These are phyloP conservation scores for Tineola bisselliella DNA, from an alignment of 2,888 invertebrate species.

Conservation along the genomic window DNA sequence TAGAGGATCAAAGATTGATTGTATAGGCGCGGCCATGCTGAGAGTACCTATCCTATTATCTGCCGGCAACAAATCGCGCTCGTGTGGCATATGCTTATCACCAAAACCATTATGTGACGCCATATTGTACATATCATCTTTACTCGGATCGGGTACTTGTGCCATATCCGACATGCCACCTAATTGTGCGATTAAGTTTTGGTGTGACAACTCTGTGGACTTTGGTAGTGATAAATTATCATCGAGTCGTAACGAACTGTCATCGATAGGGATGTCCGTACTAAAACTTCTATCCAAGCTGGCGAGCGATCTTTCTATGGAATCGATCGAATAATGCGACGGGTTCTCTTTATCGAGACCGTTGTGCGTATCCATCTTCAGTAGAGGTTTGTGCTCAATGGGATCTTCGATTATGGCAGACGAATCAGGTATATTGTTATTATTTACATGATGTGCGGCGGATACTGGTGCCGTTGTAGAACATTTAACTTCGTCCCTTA, in stretches of 20 bases:
- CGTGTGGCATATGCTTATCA: conserved; percentile 43
- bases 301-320: conserved; percentile 76
- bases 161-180: conserved; percentile 49
- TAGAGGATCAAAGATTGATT: conserved; percentile 74
- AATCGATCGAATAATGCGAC: conserved; percentile 70
- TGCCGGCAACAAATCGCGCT: conserved; percentile 37
- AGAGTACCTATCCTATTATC: conserved; percentile 24
- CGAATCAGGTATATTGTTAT: conserved; percentile 15
- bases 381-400: conserved; percentile 32
- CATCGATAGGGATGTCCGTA: conserved; percentile 64
- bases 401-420: conserved; percentile 25
- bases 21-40: conserved; percentile 59
- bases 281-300: conserved; percentile 73
- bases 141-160: conserved; percentile 39
- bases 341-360: conserved; percentile 53
- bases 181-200: conserved; percentile 54
- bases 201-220: conserved; percentile 38
- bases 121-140: conserved; percentile 24
- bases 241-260: conserved; percentile 56
- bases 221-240: conserved; percentile 55
- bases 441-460: conserved; percentile 20
- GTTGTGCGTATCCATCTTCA: conserved; percentile 47
- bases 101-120: conserved; percentile 54
- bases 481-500: not conserved
- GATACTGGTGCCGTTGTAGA: conserved; percentile 27